phyloP scores from a whole-genome alignment of 2,888 invertebrate species.

The Nesidiocoris tenuis region DNA sequence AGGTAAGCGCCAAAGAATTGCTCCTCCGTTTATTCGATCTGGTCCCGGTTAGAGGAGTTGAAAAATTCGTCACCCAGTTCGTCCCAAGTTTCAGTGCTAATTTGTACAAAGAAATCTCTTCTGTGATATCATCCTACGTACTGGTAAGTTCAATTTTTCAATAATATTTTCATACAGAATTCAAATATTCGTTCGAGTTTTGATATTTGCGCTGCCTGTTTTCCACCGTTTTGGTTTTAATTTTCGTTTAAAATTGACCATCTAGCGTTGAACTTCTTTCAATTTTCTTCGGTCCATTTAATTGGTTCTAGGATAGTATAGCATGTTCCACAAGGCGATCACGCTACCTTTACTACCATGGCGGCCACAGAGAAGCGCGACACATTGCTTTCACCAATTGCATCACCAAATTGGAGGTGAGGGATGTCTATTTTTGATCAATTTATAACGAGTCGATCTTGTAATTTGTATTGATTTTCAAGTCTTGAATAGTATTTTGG shows the following conservation, averaged over 20 bases:
- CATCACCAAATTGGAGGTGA: slow-evolving; percentile 53
- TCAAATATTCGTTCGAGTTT: neutral
- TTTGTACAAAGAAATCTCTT: slow-evolving; percentile 29
- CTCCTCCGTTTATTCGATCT: slow-evolving; percentile 9
- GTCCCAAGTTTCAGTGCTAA: slow-evolving; percentile 12
- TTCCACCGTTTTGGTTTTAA: neutral
- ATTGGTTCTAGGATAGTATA: neutral
- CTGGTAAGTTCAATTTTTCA: slow-evolving; percentile 22
- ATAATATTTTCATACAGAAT: too few relatives aligned
- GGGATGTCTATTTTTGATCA: neutral
- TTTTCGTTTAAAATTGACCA: too few relatives aligned
- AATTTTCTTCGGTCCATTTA: too few relatives aligned
- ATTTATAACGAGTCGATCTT: neutral
- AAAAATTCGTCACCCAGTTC: slow-evolving; percentile 19
- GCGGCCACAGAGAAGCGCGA: slow-evolving; percentile 18
- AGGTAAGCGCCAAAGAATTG: slow-evolving; percentile 4
- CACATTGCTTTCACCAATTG: slow-evolving; percentile 41
- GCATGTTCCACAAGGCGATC: neutral
- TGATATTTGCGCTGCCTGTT: neutral
- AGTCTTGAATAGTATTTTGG: too few relatives aligned
- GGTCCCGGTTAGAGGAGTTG: slow-evolving; percentile 3
- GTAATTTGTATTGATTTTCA: too few relatives aligned
- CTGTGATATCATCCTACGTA: slow-evolving; percentile 25
- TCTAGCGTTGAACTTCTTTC: too few relatives aligned
- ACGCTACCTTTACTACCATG: neutral